Evolutionary conservation across 2,888 invertebrate species (phyloP).

Genomic region (Apoderus coryli): DNA sequence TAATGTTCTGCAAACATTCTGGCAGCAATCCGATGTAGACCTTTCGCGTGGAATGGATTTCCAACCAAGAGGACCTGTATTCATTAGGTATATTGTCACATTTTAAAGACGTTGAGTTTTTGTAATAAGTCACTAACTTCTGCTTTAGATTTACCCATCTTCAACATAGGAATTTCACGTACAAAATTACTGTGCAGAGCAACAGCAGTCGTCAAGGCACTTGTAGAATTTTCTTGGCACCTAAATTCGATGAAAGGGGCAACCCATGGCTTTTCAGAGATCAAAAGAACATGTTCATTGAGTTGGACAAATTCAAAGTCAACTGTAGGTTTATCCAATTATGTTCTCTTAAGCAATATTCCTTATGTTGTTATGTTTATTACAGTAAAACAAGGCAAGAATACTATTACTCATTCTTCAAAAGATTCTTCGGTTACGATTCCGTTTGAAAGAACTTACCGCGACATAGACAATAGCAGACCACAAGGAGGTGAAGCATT

Average conservation of each 20-base stretch:
- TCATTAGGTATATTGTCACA: constrained; percentile 37
- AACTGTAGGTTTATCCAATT: constrained; percentile 37
- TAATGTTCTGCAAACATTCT: constrained; percentile 40
- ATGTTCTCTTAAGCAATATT: neutral
- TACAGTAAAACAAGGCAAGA: constrained; percentile 50
- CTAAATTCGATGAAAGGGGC: constrained; percentile 47
- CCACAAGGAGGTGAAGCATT: constrained; percentile 39
- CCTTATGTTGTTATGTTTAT: constrained; percentile 1
- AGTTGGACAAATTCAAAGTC: constrained; percentile 56
- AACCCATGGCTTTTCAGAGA: constrained; percentile 44
- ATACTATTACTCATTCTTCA: constrained; percentile 49
- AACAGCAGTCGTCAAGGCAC: constrained; percentile 40
- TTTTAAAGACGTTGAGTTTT: too few species aligned
- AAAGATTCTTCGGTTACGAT: constrained; percentile 64
- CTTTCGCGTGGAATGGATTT: constrained; percentile 72
- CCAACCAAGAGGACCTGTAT: constrained; percentile 56
- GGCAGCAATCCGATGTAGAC: constrained; percentile 69
- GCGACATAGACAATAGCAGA: constrained; percentile 44
- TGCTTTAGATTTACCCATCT: constrained; percentile 65
- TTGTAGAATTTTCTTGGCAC: constrained; percentile 54
- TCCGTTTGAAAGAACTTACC: constrained; percentile 67
- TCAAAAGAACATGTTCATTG: constrained; percentile 51
- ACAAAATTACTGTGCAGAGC: constrained; percentile 33
- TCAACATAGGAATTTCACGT: constrained; percentile 56
- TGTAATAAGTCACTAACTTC: neutral